Conservation (phyloP, 2,888 invertebrate genomes). For the Galeopsomyia nigrocyanea region DNA sequence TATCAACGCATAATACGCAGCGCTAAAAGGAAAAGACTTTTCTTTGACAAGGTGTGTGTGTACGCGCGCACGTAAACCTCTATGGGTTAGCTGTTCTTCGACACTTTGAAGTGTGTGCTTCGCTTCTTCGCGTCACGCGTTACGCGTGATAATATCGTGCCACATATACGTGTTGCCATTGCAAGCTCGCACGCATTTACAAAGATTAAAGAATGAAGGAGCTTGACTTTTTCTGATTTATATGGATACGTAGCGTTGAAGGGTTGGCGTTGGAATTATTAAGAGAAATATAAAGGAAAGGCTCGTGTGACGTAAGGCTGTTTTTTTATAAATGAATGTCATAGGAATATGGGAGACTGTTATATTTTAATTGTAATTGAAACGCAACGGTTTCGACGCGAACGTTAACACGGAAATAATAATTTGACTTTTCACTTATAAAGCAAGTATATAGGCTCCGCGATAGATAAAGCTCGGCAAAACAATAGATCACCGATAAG, state of each 20-base stretch:
- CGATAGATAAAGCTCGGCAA: neutral
- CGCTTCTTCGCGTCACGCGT: conserved; percentile 6
- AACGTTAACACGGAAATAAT: too few relatives aligned
- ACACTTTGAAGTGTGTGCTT: conserved; percentile 32
- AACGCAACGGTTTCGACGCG: too few relatives aligned
- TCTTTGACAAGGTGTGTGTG: conserved; percentile 48
- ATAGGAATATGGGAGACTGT: too few relatives aligned
- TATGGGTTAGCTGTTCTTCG: conserved; percentile 41
- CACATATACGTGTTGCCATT: conserved; percentile 3
- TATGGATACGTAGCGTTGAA: too few relatives aligned
- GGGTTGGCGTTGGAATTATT: too few relatives aligned
- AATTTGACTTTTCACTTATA: too few relatives aligned
- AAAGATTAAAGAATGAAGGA: conserved; percentile 46
- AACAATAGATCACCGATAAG: neutral
- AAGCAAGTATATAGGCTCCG: too few relatives aligned
- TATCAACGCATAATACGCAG: conserved; percentile 50
- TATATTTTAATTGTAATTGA: too few relatives aligned
- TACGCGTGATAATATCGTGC: neutral
- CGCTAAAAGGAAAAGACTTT: conserved; percentile 46
- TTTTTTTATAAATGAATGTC: too few relatives aligned
- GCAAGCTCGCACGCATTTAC: neutral
- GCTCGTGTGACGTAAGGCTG: too few relatives aligned
- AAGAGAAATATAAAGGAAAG: too few relatives aligned
- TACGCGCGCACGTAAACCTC: neutral
- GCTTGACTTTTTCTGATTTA: neutral